Conservation (phyloP, 2,113 vertebrate genomes). For the Forbesichthys agassizii region DNA sequence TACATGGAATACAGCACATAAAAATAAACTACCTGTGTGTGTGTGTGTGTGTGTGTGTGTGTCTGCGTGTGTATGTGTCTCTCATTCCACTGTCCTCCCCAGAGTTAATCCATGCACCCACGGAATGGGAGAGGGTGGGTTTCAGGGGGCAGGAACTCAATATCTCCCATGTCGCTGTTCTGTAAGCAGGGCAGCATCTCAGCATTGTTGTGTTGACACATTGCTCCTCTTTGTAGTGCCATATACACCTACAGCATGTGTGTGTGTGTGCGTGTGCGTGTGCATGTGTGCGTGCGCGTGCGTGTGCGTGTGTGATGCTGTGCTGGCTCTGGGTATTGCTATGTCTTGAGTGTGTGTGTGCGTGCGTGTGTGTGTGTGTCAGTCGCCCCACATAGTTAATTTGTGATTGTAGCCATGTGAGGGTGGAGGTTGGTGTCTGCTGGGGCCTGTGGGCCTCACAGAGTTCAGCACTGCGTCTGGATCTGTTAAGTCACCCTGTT, state of each 20-base stretch:
- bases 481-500: neutral
- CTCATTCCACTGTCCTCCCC: constrained; percentile 16
- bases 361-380: constrained; percentile 16
- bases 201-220: constrained; percentile 63
- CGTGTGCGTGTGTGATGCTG: neutral
- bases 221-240: constrained; percentile 46
- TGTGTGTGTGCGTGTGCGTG: constrained; percentile 27
- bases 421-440: constrained; percentile 18
- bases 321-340: too few species aligned
- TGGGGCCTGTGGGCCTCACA: constrained; percentile 29
- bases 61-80: constrained; percentile 31
- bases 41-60: neutral
- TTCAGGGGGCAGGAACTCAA: constrained; percentile 64
- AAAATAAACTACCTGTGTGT: neutral
- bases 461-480: constrained; percentile 20
- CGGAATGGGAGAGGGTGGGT: constrained; percentile 34
- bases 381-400: neutral
- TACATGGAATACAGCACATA: too few species aligned
- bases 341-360: constrained; percentile 14
- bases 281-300: constrained; percentile 10
- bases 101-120: constrained; percentile 31
- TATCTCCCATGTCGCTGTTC: constrained; percentile 64
- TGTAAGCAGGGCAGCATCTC: constrained; percentile 47
- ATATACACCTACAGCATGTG: constrained; percentile 24
- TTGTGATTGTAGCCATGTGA: constrained; percentile 3